Percentiles rank a stretch among this genome's conserved stretches.
phyloP scores from a whole-genome alignment of 1,140 invertebrate species.

The Heliconius eleuchia region DNA sequence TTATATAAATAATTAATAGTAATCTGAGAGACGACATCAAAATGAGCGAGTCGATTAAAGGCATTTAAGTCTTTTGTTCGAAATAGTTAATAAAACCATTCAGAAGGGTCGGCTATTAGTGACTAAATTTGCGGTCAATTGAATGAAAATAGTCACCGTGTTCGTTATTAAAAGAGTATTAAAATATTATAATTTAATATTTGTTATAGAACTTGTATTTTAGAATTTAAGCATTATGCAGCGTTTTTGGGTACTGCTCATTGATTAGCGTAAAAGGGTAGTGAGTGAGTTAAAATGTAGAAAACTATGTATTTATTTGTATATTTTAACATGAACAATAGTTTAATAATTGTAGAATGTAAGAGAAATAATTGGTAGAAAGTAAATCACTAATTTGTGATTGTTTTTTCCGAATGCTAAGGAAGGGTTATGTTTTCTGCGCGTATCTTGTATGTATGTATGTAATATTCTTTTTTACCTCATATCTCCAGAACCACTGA shows the following conservation, averaged over 20 bases:
- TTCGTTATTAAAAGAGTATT: slow-evolving; percentile 17
- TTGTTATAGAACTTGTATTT: not conserved
- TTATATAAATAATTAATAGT: slow-evolving; percentile 1
- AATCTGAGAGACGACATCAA: slow-evolving; percentile 22
- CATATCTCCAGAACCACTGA: too few relatives aligned
- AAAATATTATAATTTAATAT: slow-evolving; percentile 1
- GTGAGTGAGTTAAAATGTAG: too few relatives aligned
- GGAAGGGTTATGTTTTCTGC: too few relatives aligned
- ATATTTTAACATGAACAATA: too few relatives aligned
- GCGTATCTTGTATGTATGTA: too few relatives aligned
- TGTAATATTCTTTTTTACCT: too few relatives aligned
- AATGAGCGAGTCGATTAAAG: slow-evolving; percentile 30
- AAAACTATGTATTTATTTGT: too few relatives aligned
- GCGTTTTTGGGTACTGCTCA: not conserved
- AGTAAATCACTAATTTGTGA: too few relatives aligned
- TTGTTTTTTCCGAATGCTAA: too few relatives aligned
- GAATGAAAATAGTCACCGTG: slow-evolving; percentile 25
- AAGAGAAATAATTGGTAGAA: too few relatives aligned
- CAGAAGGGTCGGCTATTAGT: slow-evolving; percentile 28
- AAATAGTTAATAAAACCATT: slow-evolving; percentile 36
- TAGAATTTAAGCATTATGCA: not conserved
- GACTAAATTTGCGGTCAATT: slow-evolving; percentile 32
- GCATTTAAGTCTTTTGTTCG: slow-evolving; percentile 33
- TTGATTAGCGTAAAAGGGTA: too few relatives aligned
- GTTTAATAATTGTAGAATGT: too few relatives aligned